Evolutionary conservation across 2,888 invertebrate genomes (phyloP), one percentile per base, ranked within the genome.

Genomic region (Agapostemon virescens): DNA sequence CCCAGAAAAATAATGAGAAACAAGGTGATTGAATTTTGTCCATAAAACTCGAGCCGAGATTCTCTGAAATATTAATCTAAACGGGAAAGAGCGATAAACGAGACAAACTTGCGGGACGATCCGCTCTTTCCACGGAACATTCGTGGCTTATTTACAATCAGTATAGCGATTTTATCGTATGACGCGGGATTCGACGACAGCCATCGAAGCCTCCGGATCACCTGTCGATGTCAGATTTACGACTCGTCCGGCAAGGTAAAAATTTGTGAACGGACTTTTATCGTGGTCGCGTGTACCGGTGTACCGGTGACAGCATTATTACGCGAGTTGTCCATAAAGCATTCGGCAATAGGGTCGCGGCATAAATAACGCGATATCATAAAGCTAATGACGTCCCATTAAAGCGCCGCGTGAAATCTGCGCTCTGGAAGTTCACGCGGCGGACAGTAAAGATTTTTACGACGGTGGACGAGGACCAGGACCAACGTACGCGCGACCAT

Each of bases 381-480:
- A 87, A 90, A 89, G 79, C 86, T 89, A 89, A 90, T 90, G 89
- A 90, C 83, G 87, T 85, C 83, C 85, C 87, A 86, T 90, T 88
- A 89, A 87, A 85, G 83, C 73, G 79, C 73, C 69, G 83, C 76
- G 80, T 72, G 85, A 85, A 85, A 85, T 83, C 84, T 70, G 68
- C 81, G 74, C 79, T 69, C 76, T 55, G 69, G 77, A 84, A 84
- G 83, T 87, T 82, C 88, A 84, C 84, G 49, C 49, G 72, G 78
- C 79, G 69, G 82, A 78, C 77, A 79, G 79, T 86, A 88, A 87
- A 85, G 69, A 73, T 78, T 87, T 87, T 86, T 87, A 86, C 85
- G 79, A 85, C 73, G 49, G 2, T 15, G 55, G 6, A 2, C 55
- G 68, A 66, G 20, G 40, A 20, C 33, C 45, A n/a, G 55, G 33